Conservation (phyloP, 2,113 vertebrate genomes). For the human (Homo sapiens) region GRCh38 chr2:233441501-233442000, state of each 20-base stretch:
- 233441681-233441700: neutral
- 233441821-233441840: neutral
- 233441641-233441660: fast-evolving
- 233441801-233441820: fast-evolving
- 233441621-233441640: neutral
- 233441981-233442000: slow-evolving; percentile 96
- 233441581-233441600: too few species aligned
- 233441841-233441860: neutral
- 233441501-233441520: neutral
- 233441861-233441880: slow-evolving; percentile 44
- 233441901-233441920: slow-evolving; percentile 98
- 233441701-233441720: neutral
- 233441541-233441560: neutral
- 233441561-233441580: neutral
- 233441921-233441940: slow-evolving; percentile 98
- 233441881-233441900: slow-evolving; percentile 93
- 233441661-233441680: neutral
- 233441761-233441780: neutral
- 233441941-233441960: slow-evolving; percentile 98
- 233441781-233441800: neutral
- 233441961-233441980: slow-evolving; percentile 96
- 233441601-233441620: too few species aligned
- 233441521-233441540: neutral
- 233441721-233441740: neutral
- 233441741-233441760: neutral